Percentiles rank a stretch among this genome's conserved stretches.
phyloP scores from a whole-genome alignment of 1,140 invertebrate species.

The Drosophila paulistorum region DNA sequence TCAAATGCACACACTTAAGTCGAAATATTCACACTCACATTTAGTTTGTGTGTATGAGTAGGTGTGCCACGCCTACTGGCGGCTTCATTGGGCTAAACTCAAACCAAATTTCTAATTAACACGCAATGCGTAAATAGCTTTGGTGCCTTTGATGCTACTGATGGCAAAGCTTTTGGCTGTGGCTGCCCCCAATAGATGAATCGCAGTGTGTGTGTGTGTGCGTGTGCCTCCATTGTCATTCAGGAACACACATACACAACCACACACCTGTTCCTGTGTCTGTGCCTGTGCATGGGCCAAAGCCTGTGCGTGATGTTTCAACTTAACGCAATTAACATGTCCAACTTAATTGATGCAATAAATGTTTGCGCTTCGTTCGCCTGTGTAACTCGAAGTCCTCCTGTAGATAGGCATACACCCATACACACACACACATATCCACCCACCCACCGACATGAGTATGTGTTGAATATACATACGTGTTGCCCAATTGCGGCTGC shows the following conservation, averaged over 20 bases:
- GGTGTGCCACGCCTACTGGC: background rate
- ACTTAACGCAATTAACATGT: constrained; percentile 82
- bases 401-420: background rate
- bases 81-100: constrained; percentile 13
- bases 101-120: constrained; percentile 64
- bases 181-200: constrained; percentile 16
- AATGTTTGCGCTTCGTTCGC: constrained; percentile 66
- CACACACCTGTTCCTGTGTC: constrained; percentile 1
- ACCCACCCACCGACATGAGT: constrained; percentile 12
- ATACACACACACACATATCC: background rate
- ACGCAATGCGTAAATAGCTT: constrained; percentile 63
- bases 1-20: constrained; percentile 41
- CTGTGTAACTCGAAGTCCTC: constrained; percentile 24
- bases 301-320: constrained; percentile 77
- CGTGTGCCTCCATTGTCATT: constrained; percentile 44
- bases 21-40: constrained; percentile 15
- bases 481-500: constrained; percentile 58
- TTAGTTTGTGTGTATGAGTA: constrained; percentile 11
- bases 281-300: background rate
- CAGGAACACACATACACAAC: constrained; percentile 4
- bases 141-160: constrained; percentile 54
- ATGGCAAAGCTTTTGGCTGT: constrained; percentile 34
- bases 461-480: constrained; percentile 48
- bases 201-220: background rate
- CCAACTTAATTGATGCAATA: constrained; percentile 82